Evolutionary conservation across 1,140 invertebrate species (phyloP), one percentile per base, ranked within the genome.

Genomic region (Ips typographus): DNA sequence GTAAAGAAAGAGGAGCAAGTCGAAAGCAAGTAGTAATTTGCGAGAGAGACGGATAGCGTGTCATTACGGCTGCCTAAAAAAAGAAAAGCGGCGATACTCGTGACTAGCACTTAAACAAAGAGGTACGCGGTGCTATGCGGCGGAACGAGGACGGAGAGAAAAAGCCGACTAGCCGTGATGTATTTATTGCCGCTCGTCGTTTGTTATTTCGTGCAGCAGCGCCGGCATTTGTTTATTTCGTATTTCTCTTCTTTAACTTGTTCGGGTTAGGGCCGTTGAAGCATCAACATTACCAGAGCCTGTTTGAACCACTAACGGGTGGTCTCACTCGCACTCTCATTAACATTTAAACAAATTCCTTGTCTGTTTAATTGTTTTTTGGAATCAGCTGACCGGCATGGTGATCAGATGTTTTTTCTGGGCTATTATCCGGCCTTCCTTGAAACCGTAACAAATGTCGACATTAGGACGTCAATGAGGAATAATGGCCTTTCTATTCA

Each of bases 161-260:
- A 61, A 55, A 53, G 57, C 44, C 49, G 57, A 61, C 22, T 22
- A 22, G 22, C 22, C 47, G 62, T 66, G 69, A 71, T 63, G 62
- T 71, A 71, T 71, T 71, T 71, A 71, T 71, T 71, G 63, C 69
- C 60, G 64, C 22, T 71, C 62, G 44, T 65, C 64, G 69, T 51
- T 71, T 71, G 63, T 71, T 71, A 65, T 71, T 66, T 71, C 63
- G 62, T 71, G 69, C 56, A 62, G 69, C 63, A 64, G 47, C 49
- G 69, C 63, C 61, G 69, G 69, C 69, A 71, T 65, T 71, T 71
- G 69, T 71, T 71, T 71, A 71, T 71, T 64, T 70, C 60, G 67
- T 63, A 47, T 58, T 36, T 22, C 22, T 22, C 22, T 22, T 22
- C 22, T 22, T 22, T 22, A 22, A 22, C 39, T 22, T 22, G 22